These are phyloP conservation scores for Benthosema pterotum DNA, from an alignment of 2,797 vertebrate species.

Conservation along the genomic window DNA sequence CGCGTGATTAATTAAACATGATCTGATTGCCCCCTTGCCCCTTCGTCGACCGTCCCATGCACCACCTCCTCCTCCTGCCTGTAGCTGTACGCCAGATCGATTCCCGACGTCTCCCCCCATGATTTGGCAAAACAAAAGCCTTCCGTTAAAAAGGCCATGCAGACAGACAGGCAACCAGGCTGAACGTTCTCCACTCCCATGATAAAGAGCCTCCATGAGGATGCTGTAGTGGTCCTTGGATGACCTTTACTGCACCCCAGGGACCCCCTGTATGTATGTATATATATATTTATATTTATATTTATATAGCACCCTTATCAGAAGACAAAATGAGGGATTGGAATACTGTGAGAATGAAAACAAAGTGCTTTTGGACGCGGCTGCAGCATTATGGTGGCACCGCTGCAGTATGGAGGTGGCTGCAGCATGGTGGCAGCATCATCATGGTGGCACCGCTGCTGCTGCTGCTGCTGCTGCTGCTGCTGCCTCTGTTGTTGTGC, in stretches of 20 bases:
- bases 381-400: slow-evolving; percentile 72
- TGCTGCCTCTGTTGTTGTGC: slow-evolving; percentile 60
- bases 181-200: slow-evolving; percentile 35
- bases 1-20: slow-evolving; percentile 67
- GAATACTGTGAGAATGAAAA: slow-evolving; percentile 76
- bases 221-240: slow-evolving; percentile 38
- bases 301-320: slow-evolving; percentile 66
- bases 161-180: slow-evolving; percentile 68
- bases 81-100: slow-evolving; percentile 54
- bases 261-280: no score
- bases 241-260: slow-evolving; percentile 57
- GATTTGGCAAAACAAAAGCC: slow-evolving; percentile 72
- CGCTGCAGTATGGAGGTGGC: no score
- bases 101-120: slow-evolving; percentile 52
- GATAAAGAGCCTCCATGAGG: slow-evolving; percentile 54
- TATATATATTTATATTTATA: no score
- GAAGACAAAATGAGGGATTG: slow-evolving; percentile 68
- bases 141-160: slow-evolving; percentile 44
- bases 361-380: slow-evolving; percentile 76
- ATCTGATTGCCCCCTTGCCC: slow-evolving; percentile 40
- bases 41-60: slow-evolving; percentile 14
- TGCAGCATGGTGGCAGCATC: slow-evolving; percentile 76
- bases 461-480: slow-evolving; percentile 54
- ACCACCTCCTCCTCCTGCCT: slow-evolving; percentile 44
- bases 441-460: slow-evolving; percentile 68